Evolutionary conservation across 2,888 invertebrate genomes (phyloP).

Genomic region (Petrolisthes cinctipes): DNA sequence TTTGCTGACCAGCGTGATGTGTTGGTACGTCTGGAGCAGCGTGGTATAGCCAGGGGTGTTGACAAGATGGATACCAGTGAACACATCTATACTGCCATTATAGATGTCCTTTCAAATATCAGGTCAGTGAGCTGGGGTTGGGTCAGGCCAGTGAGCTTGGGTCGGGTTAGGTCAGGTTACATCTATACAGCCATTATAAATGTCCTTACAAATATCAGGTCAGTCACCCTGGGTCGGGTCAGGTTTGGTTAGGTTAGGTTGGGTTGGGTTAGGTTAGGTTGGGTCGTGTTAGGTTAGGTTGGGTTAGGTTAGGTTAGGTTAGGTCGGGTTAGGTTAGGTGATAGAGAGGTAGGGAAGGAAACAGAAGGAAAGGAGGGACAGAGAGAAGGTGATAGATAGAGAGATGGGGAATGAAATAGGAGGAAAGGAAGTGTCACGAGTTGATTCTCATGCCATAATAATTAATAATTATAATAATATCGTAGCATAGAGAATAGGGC

Average conservation of each 20-base stretch:
- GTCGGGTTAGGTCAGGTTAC: neutral
- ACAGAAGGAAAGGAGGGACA: too few species aligned
- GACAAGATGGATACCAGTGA: constrained; percentile 67
- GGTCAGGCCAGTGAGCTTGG: neutral
- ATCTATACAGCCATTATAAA: constrained; percentile 66
- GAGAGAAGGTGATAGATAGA: too few species aligned
- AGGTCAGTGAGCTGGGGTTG: constrained; percentile 62
- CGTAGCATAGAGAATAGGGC: too few species aligned
- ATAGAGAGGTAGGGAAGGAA: too few species aligned
- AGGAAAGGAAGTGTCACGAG: too few species aligned
- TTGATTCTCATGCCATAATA: too few species aligned
- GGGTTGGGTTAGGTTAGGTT: too few species aligned
- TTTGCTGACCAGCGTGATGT: constrained; percentile 70
- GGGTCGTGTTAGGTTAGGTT: too few species aligned
- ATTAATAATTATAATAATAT: too few species aligned
- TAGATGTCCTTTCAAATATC: constrained; percentile 67
- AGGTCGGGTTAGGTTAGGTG: too few species aligned
- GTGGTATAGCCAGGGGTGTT: constrained; percentile 67
- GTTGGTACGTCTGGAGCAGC: constrained; percentile 68
- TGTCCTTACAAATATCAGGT: constrained; percentile 67
- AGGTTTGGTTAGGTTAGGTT: too few species aligned
- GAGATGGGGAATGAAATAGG: too few species aligned
- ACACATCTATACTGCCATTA: constrained; percentile 66
- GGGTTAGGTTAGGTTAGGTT: neutral
- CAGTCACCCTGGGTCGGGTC: constrained; percentile 17